Evolutionary conservation across 2,888 invertebrate species (phyloP), one percentile per base, ranked within the genome.

Genomic region (Micropterix aruncella): DNA sequence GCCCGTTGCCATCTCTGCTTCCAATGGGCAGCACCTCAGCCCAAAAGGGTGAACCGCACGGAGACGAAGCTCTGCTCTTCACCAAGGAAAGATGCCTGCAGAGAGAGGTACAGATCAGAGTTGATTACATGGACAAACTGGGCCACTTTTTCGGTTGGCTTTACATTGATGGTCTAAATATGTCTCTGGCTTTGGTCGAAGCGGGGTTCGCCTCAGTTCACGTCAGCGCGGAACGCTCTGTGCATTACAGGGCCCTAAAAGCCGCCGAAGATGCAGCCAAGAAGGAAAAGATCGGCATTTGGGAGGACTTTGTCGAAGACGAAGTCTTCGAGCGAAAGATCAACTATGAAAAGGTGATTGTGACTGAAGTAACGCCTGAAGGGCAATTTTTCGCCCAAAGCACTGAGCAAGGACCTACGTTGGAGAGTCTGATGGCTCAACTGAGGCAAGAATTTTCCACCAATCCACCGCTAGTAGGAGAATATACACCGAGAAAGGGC

Each of bases 81-180:
- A 94, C 94, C 2, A 89, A 88, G 57, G 93, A 94, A 54, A 77
- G 66, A 55, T 83, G 89, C 53, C 69, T 96, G 54, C 99, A 99
- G 60, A 79, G 87, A 48, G 97, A 99, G 60, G 93, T 96, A 0
- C 80, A 88, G 47, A 84, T 97, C 46, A 87, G 91, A 53, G 87
- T 96, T 41, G 95, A 95, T 57, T 81, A 85, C 45, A 89, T 90
- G 70, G 99, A 99, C 64, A 97, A 96, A 65, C 93, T 89, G 45
- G 97, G 97, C 46, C 95, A 94, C 59, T 96, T 96, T 60, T 96
- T 99, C 56, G 99, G 99, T 18, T 91, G 89, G 86, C 68, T 97
- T 44, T 94, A 87, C 77, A 76, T 87, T n/a, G 90, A 90, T 44
- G 83, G 81, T 50, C 74, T 80, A 40, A 97, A 97, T 60, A 66